Percentiles rank a stretch among this genome's conserved stretches.
These are phyloP conservation scores for Eubucco bourcierii DNA, from an alignment of 2,113 vertebrate species.

Conservation along the genomic window DNA sequence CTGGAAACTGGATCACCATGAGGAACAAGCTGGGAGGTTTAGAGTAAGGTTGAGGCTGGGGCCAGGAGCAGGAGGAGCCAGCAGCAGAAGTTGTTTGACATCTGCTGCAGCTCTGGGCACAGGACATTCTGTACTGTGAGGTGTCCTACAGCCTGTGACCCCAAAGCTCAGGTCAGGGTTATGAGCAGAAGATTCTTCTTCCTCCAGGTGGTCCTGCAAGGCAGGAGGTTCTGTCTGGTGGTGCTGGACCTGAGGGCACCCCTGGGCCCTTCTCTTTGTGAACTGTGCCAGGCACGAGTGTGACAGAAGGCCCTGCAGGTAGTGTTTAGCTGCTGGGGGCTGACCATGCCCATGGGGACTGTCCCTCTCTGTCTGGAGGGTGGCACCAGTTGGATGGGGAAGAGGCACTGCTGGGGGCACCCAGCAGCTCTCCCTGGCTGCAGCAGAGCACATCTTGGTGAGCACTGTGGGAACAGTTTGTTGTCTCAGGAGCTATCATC, in stretches of 20 bases:
- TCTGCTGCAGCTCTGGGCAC: background rate
- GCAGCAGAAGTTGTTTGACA: background rate
- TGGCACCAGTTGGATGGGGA: background rate
- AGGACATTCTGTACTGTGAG: background rate
- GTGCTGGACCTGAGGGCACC: background rate
- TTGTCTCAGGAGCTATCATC: background rate
- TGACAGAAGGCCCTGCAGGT: background rate
- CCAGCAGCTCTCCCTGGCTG: background rate
- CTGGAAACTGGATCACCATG: background rate
- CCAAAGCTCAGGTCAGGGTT: background rate
- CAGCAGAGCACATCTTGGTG: rapidly evolving
- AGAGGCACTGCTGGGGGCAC: background rate
- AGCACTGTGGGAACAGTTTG: background rate
- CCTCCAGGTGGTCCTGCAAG: rapidly evolving
- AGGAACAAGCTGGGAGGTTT: background rate
- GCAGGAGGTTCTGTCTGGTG: background rate
- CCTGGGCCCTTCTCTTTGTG: background rate
- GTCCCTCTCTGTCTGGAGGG: background rate
- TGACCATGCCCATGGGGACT: background rate
- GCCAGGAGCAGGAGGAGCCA: background rate
- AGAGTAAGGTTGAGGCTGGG: background rate
- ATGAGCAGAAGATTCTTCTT: background rate
- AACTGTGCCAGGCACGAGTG: background rate
- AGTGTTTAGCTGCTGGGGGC: background rate
- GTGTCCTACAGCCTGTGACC: background rate